Evolutionary conservation across 2,888 invertebrate genomes (phyloP).

Genomic region (Troides helena): DNA sequence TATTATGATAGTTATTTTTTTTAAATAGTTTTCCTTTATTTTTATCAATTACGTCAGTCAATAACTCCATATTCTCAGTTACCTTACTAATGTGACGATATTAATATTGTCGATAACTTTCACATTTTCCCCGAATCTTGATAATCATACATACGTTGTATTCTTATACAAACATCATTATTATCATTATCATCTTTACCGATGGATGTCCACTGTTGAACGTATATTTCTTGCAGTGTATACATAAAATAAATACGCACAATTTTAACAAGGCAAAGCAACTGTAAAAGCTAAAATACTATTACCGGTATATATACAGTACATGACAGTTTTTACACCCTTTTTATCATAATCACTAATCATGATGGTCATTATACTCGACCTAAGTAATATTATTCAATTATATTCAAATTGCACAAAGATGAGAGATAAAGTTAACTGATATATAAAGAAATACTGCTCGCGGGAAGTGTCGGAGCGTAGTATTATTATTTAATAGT

Average conservation of each 20-base stretch:
- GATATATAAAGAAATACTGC: constrained; percentile 11
- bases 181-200: no score
- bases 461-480: constrained; percentile 3
- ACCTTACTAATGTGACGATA: no score
- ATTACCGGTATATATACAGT: neutral
- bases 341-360: neutral
- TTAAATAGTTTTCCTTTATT: no score
- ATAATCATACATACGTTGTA: no score
- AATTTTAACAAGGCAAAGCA: neutral
- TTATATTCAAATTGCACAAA: constrained; percentile 7
- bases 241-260: neutral
- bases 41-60: no score
- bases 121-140: no score
- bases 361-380: constrained; percentile 3
- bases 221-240: neutral
- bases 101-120: no score
- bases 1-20: no score
- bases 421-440: constrained; percentile 15
- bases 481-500: neutral
- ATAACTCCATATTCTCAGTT: no score
- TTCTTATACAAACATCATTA: no score
- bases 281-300: neutral
- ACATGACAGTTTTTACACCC: neutral
- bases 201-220: no score
- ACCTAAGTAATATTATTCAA: constrained; percentile 7